Base-by-base conservation (phyloP, 2,888 invertebrate species). In the Lordiphosa fenestrarum region DNA sequence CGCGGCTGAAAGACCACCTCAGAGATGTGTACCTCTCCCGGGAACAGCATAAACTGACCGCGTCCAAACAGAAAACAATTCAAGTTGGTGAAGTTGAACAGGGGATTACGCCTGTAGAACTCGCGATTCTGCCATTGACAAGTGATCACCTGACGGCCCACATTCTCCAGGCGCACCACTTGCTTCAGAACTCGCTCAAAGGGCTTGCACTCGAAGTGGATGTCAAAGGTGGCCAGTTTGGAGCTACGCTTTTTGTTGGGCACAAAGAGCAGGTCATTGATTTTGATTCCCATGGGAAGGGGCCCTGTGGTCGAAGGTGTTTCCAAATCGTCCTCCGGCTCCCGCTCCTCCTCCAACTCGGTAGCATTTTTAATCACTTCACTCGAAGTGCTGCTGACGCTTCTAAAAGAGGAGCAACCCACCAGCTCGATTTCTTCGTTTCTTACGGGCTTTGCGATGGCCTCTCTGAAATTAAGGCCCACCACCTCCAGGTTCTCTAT, bases 111-210 rank as follows among this genome's bases (percentile, higher is more conserved):
- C 2, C 55, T 58, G 12, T 53, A 56, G 9, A 44, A 57, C 0
- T 73, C 57, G 1, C 49, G 37, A 1, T 44, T n/a, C 0, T 9
- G 4, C 88, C 87, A 87, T 4, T 70, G 66, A 42, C 72, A 85
- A 15, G 55, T 69, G 6, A 87, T 13, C 0, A 73, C 51, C 12
- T 58, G 63, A 0, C 35, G 53, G 1, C 87, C 87, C 4, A 87
- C 49, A 46, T 87, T 87, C 53, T 87, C 73, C 10, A 87, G 6
- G 21, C 66, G 72, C 7, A 87, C 30, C 2, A 82, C 58, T 3
- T 74, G 65, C 52, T 80, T 75, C 0, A 56, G 1, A 1, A 73
- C 57, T 0, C 53, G 55, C 36, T 83, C 57, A 39, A 60, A 88
- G 0, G 88, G 88, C 2, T 67, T 61, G 9, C 86, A 85, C 4